These are phyloP conservation scores for Antrozous pallidus DNA, from an alignment of 2,797 vertebrate species.

Conservation along the genomic window DNA sequence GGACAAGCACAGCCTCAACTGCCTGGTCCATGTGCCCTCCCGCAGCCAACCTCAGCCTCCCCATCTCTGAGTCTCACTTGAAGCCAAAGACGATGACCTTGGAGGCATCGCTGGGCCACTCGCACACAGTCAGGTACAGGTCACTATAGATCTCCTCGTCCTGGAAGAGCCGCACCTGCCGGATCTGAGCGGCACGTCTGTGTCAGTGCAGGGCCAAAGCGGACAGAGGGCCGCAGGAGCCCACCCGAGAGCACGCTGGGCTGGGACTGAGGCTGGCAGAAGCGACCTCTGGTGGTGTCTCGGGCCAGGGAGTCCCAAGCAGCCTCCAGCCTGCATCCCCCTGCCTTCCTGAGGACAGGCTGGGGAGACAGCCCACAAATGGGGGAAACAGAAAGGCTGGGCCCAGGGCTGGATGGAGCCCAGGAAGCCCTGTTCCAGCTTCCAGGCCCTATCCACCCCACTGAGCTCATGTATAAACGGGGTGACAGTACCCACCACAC, in stretches of 20 bases:
- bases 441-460: neutral
- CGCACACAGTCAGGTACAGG: slow-evolving; percentile 94
- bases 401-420: no score
- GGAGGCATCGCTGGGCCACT: slow-evolving; percentile 94
- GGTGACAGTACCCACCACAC: neutral
- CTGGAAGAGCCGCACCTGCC: slow-evolving; percentile 93
- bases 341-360: neutral
- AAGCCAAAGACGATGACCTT: slow-evolving; percentile 97
- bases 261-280: neutral
- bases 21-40: neutral
- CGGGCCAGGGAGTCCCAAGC: neutral
- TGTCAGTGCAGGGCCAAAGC: neutral
- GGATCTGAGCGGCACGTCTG: slow-evolving; percentile 82
- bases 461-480: neutral
- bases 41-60: neutral
- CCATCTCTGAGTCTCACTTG: slow-evolving; percentile 85
- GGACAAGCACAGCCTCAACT: neutral
- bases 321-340: neutral
- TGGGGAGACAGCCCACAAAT: neutral
- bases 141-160: slow-evolving; percentile 96
- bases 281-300: no score
- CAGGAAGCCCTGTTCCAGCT: neutral
- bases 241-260: neutral
- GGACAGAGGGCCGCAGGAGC: neutral
- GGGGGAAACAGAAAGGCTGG: neutral